phyloP scores from a whole-genome alignment of 2,888 invertebrate species.

The Megastigmus dorsalis region DNA sequence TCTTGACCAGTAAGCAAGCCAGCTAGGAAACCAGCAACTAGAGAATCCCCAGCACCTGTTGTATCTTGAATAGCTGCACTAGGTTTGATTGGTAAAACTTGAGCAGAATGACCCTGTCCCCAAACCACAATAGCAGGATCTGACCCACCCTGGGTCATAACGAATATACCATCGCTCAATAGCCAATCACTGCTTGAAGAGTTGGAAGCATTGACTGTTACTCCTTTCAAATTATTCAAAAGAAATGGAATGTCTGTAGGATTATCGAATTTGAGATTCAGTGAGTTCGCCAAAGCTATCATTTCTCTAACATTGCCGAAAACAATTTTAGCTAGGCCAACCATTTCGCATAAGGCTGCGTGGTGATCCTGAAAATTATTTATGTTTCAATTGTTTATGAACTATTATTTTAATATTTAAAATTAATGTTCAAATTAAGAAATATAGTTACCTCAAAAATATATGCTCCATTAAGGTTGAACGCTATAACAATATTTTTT shows the following conservation, averaged over 20 bases:
- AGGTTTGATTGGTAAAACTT: conserved; percentile 64
- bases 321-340: conserved; percentile 68
- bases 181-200: conserved; percentile 64
- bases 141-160: conserved; percentile 69
- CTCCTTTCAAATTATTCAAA: conserved; percentile 66
- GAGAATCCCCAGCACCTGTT: conserved; percentile 73
- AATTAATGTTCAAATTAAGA: conserved; percentile 3
- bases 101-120: conserved; percentile 66
- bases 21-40: conserved; percentile 73
- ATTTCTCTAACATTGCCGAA: conserved; percentile 69
- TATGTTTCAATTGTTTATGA: conserved; percentile 6
- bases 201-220: conserved; percentile 64
- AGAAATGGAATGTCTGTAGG: conserved; percentile 68
- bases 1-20: conserved; percentile 66
- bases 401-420: not conserved
- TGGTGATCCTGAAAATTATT: conserved; percentile 63
- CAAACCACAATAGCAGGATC: conserved; percentile 69
- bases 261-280: conserved; percentile 65
- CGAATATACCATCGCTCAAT: conserved; percentile 64
- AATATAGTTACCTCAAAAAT: conserved; percentile 66
- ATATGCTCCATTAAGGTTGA: conserved; percentile 72
- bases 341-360: conserved; percentile 68
- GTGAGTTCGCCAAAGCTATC: conserved; percentile 66
- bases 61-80: conserved; percentile 67
- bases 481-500: conserved; percentile 67